phyloP scores from a whole-genome alignment of 2,797 vertebrate species.

The Synanceia verrucosa region DNA sequence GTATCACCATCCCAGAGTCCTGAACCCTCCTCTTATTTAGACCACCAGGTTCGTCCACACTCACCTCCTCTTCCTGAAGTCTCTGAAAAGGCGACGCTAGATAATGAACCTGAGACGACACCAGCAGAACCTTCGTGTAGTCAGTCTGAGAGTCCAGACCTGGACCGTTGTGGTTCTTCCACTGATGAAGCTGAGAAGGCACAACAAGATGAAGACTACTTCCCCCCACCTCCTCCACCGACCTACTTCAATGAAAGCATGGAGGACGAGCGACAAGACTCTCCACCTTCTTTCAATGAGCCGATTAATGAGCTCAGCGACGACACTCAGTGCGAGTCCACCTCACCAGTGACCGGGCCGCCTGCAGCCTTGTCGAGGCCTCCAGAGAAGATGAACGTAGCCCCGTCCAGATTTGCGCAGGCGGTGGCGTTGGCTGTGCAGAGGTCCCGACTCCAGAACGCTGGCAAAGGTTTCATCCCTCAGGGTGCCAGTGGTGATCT shows the following conservation, averaged over 20 bases:
- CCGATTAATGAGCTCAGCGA: fast-evolving
- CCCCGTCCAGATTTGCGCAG: slow-evolving; percentile 88
- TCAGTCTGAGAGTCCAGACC: slow-evolving; percentile 9
- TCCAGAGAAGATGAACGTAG: slow-evolving; percentile 22
- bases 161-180: background rate
- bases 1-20: background rate
- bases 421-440: slow-evolving; percentile 89
- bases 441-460: slow-evolving; percentile 79
- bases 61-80: slow-evolving; percentile 23
- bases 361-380: slow-evolving; percentile 74
- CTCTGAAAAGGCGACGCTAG: slow-evolving; percentile 58
- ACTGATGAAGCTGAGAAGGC: background rate
- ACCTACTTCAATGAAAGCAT: slow-evolving; percentile 52
- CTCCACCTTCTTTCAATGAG: background rate
- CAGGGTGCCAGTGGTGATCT: background rate
- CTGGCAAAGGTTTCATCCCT: slow-evolving; percentile 51
- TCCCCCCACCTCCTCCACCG: slow-evolving; percentile 72
- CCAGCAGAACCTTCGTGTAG: slow-evolving; percentile 74
- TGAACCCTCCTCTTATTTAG: background rate
- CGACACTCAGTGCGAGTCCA: background rate
- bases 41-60: background rate
- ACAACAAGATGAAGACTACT: slow-evolving; percentile 30
- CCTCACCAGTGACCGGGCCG: background rate
- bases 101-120: slow-evolving; percentile 82
- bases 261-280: slow-evolving; percentile 4